These are phyloP conservation scores for Uloborus plumipes DNA, from an alignment of 2,888 invertebrate species.

Conservation along the genomic window DNA sequence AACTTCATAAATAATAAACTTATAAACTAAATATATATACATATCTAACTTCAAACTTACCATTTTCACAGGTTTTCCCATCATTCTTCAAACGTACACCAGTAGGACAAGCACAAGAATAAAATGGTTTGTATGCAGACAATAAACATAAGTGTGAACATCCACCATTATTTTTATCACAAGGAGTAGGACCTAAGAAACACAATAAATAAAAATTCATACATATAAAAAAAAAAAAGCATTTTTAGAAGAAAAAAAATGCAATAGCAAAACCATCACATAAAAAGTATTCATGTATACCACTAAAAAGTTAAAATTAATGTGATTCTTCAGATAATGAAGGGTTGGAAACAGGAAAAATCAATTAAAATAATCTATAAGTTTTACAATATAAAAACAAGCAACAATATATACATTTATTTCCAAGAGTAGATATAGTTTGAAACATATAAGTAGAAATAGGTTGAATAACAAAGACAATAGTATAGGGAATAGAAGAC, in stretches of 20 bases:
- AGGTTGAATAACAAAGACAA: no score
- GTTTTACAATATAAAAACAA: no score
- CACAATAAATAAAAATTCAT: not conserved
- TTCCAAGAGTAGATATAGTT: no score
- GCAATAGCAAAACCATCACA: not conserved
- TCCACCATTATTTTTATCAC: constrained; percentile 75
- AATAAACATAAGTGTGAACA: constrained; percentile 90
- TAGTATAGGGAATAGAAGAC: no score
- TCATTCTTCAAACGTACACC: constrained; percentile 78
- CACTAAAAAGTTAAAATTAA: not conserved
- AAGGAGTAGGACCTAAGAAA: constrained; percentile 62
- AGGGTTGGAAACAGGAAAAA: no score
- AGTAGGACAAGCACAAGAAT: constrained; percentile 87
- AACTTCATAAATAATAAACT: not conserved
- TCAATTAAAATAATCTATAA: no score
- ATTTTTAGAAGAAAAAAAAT: not conserved
- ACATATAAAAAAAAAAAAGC: not conserved
- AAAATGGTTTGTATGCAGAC: constrained; percentile 77
- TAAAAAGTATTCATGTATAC: not conserved
- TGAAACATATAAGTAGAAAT: no score
- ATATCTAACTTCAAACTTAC: constrained; percentile 68
- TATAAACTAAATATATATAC: not conserved
- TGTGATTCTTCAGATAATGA: no score
- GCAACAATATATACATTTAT: no score
- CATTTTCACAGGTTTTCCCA: constrained; percentile 80